Base-by-base conservation (phyloP, 2,113 vertebrate genomes). In the Nesoenas mayeri region DNA sequence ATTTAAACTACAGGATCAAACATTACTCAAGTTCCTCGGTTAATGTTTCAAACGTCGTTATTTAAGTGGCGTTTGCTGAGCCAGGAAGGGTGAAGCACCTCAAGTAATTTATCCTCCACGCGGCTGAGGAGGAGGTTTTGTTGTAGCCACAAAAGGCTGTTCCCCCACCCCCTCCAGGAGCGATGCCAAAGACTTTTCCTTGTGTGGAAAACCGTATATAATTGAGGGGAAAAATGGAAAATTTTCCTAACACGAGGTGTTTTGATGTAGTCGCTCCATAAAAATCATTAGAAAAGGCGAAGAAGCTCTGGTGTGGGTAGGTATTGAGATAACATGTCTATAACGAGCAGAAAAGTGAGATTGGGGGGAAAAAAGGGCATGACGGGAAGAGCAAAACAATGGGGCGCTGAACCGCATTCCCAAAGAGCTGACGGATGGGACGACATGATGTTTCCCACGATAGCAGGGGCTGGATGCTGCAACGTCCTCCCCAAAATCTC, bases 331-430 rank as follows among this genome's bases (percentile, higher is more conserved):
- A 50, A 14, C 25, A 24, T 16, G 18, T 50, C 38, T 28, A 0
- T 28, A 50, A 44, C 1, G 1, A 47, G 31, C 3, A 56, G 40
- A 25, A 69, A 61, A 71, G 16, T n/a, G 4, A 44, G 34, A 40
- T 53, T n/a, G 34, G 12, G 28, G 29, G 26, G 10, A 0, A 12
- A 6, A 26, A 51, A 48, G 10, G 6, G n/a, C 2, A 1, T 1
- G 1, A 22, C 7, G 48, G 70, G 42, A 92, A 70, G 31, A 70
- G 22, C 2, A 0, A 64, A 66, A 28, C 5, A 1, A 10, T 2
- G 0, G 0, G 0, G 16, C 32, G 28, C 65, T 0, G 0, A 32
- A 6, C 22, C 0, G 2, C 9, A 53, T 93, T 91, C 78, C 78
- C 26, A 7, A 53, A 57, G 48, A 51, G 64, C 0, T 44, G 36